Evolutionary conservation across 1,140 invertebrate genomes (phyloP).

Genomic region (Nasonia giraulti): DNA sequence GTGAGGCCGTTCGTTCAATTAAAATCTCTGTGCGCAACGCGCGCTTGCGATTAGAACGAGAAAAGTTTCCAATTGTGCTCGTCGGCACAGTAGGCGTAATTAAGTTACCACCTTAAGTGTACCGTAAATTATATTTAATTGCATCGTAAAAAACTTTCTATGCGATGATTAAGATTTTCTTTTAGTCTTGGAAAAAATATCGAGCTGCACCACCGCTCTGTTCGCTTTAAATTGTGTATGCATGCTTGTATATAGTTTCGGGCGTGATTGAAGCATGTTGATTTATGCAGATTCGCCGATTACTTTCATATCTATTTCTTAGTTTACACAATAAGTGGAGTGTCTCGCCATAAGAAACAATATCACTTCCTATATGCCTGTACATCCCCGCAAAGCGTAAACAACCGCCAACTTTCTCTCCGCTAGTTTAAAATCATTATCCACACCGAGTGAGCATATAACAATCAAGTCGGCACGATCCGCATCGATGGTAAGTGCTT

Average conservation of each 20-base stretch:
- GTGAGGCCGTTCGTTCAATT: slow-evolving; percentile 12
- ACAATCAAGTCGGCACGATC: not conserved
- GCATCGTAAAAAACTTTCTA: no score
- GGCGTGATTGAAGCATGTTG: not conserved
- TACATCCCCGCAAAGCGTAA: not conserved
- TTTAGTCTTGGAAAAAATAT: no score
- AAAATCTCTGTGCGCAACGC: not conserved
- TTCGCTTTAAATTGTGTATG: not conserved
- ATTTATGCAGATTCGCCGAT: not conserved
- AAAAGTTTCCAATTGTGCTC: not conserved
- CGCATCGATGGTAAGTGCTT: not conserved
- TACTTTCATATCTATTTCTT: no score
- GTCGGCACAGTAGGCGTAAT: no score
- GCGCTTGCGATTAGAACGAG: not conserved
- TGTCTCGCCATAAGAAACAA: not conserved
- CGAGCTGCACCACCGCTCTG: not conserved
- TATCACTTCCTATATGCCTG: not conserved
- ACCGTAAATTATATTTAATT: no score
- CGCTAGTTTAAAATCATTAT: not conserved
- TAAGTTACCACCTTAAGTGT: no score
- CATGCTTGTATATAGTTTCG: not conserved
- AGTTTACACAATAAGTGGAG: no score
- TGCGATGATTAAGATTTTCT: no score
- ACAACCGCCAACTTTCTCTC: not conserved
- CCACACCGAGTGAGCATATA: not conserved